Conservation (phyloP, 1,140 invertebrate genomes). For the Drosophila asahinai region DNA sequence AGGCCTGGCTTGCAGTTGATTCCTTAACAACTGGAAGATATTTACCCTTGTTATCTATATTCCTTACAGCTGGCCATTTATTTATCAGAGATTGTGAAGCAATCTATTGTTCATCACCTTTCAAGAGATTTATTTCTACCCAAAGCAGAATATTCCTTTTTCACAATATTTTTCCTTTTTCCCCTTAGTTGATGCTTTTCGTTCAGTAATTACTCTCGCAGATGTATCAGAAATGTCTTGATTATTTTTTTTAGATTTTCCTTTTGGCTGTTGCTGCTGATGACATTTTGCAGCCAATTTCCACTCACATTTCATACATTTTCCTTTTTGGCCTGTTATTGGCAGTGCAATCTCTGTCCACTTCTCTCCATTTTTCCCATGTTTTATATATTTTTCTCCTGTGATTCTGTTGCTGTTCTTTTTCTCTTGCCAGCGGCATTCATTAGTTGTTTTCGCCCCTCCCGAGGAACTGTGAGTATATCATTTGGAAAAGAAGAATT, state of each 20-base stretch:
- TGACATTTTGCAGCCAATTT: conserved; percentile 60
- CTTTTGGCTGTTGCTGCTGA: conserved; percentile 28
- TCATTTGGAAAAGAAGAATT: conserved; percentile 29
- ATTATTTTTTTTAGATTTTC: conserved; percentile 25
- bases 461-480: conserved; percentile 35
- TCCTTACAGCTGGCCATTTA: no score
- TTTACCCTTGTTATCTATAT: neutral
- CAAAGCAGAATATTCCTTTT: neutral
- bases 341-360: conserved; percentile 48
- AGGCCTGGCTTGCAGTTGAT: no score
- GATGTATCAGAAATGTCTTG: conserved; percentile 7
- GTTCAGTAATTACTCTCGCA: conserved; percentile 25
- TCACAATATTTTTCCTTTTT: neutral
- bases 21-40: neutral
- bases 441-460: conserved; percentile 30
- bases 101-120: neutral
- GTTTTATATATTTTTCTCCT: conserved; percentile 22
- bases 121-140: neutral
- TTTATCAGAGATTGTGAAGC: neutral
- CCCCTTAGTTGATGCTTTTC: neutral
- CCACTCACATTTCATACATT: conserved; percentile 51
- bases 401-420: conserved; percentile 31
- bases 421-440: conserved; percentile 37
- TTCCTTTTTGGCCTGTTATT: conserved; percentile 50
- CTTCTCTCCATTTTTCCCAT: conserved; percentile 3